Conservation (phyloP, 2,888 invertebrate genomes). For the Ennomos erosarius region DNA sequence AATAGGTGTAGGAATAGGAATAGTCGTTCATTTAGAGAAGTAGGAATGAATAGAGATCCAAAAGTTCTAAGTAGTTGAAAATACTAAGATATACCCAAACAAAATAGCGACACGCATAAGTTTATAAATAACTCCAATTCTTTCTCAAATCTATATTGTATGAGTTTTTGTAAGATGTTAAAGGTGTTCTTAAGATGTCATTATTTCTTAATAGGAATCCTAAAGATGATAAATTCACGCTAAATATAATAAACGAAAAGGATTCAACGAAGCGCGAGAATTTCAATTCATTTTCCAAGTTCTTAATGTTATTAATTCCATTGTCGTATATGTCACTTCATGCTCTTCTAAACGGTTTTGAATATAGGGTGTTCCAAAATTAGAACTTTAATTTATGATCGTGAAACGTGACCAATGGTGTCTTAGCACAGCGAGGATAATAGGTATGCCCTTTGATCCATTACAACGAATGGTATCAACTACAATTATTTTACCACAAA, state of each 20-base stretch:
- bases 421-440: no score
- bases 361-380: constrained; percentile 49
- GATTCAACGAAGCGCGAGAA: constrained; percentile 63
- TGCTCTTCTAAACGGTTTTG: constrained; percentile 62
- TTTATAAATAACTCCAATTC: constrained; percentile 8
- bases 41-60: no score
- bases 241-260: constrained; percentile 61
- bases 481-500: no score
- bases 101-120: constrained; percentile 2
- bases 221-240: constrained; percentile 63
- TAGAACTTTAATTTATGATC: background rate
- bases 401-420: no score
- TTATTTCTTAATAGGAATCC: constrained; percentile 61
- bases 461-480: no score
- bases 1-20: no score
- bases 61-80: no score
- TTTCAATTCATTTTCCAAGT: constrained; percentile 57
- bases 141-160: constrained; percentile 7
- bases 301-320: constrained; percentile 68
- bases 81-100: no score
- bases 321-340: constrained; percentile 65
- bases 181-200: constrained; percentile 60
- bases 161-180: constrained; percentile 32
- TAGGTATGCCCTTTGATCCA: no score
- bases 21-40: no score